These are phyloP conservation scores for Colinus virginianus DNA, from an alignment of 2,113 vertebrate species.

Conservation along the genomic window DNA sequence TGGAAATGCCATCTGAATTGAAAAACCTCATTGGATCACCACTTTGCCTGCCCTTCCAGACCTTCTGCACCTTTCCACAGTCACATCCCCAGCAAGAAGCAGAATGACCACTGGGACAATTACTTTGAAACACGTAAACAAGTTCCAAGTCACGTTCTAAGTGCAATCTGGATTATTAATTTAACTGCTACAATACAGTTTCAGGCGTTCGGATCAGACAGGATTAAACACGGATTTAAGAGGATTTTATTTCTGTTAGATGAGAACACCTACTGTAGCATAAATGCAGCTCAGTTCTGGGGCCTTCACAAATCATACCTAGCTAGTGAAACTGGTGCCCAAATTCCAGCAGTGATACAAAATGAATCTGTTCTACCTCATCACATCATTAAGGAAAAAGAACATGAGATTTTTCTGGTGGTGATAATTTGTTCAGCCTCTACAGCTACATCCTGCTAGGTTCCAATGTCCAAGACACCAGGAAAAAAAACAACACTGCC, in stretches of 20 bases:
- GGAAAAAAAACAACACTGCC: neutral
- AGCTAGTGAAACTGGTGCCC: neutral
- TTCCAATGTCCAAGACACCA: rapidly evolving
- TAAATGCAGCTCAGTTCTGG: neutral
- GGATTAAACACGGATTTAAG: neutral
- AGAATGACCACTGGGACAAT: neutral
- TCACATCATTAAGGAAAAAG: neutral
- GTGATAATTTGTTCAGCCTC: neutral
- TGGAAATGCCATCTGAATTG: neutral
- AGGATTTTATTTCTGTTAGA: neutral
- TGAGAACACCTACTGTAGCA: neutral
- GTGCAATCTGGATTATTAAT: neutral
- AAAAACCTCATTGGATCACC: neutral
- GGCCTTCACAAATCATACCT: neutral
- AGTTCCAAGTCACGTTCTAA: neutral
- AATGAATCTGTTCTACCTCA: neutral
- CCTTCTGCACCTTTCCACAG: neutral
- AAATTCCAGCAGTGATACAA: neutral
- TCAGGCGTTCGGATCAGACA: neutral
- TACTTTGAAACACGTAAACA: neutral
- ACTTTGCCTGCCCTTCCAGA: neutral
- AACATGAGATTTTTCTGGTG: neutral
- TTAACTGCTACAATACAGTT: neutral
- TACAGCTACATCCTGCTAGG: neutral
- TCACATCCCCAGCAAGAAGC: neutral